These are phyloP conservation scores for Torymus texanus DNA, from an alignment of 2,888 invertebrate species.

Conservation along the genomic window DNA sequence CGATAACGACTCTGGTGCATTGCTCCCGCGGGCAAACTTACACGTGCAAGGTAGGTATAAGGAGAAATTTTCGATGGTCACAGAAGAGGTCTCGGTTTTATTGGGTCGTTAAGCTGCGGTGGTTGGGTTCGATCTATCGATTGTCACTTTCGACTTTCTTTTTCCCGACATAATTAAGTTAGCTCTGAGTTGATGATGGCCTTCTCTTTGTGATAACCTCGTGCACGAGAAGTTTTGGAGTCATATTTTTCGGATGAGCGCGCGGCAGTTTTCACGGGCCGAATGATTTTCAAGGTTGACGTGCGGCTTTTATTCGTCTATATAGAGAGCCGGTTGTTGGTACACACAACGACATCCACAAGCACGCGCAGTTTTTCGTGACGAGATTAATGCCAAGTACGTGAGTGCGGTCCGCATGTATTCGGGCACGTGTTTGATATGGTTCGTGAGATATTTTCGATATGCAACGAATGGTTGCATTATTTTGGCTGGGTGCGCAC, in stretches of 20 bases:
- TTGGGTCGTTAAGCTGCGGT: constrained; percentile 45
- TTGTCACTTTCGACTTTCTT: constrained; percentile 54
- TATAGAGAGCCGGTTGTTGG: background rate
- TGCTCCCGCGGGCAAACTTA: background rate
- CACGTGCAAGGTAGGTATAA: background rate
- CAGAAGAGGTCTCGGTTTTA: constrained; percentile 18
- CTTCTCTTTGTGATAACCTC: constrained; percentile 1
- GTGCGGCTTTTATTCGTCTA: too few relatives aligned
- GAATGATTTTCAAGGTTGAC: constrained; percentile 4
- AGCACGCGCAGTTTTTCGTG: too few relatives aligned
- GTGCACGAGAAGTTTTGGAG: background rate
- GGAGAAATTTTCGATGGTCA: constrained; percentile 43
- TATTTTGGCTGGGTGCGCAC: too few relatives aligned
- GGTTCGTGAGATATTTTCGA: too few relatives aligned
- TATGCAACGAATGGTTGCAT: too few relatives aligned
- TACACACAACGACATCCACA: too few relatives aligned
- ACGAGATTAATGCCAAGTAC: too few relatives aligned
- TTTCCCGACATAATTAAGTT: constrained; percentile 30
- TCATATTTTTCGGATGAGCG: background rate
- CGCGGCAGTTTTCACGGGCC: background rate
- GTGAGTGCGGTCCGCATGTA: too few relatives aligned
- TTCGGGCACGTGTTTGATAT: too few relatives aligned
- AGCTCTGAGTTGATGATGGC: background rate
- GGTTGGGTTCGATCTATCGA: constrained; percentile 36
- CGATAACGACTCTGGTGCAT: constrained; percentile 28